A percentile compares a stretch with the other conserved stretches of the same genome.
These are phyloP conservation scores for Amazona vittata DNA, from an alignment of 2,113 vertebrate species.

Conservation along the genomic window DNA sequence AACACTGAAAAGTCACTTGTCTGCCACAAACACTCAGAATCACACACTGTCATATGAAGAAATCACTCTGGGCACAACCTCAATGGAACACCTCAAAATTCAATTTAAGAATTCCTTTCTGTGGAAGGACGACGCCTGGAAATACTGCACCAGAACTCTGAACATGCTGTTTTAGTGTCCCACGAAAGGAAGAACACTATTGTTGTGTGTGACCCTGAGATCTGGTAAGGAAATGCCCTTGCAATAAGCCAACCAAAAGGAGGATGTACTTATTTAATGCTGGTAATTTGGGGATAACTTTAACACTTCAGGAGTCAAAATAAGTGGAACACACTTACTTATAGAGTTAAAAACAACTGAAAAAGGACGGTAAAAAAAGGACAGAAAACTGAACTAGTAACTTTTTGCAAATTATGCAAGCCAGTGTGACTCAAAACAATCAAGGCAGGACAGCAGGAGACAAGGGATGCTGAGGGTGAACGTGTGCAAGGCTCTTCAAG, in stretches of 20 bases:
- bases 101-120: not conserved
- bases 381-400: not conserved
- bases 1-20: not conserved
- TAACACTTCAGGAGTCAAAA: not conserved
- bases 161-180: not conserved
- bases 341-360: not conserved
- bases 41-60: not conserved
- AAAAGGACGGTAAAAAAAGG: not conserved
- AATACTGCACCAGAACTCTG: not conserved
- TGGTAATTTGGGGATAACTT: not conserved
- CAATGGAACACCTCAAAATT: not conserved
- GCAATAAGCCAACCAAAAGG: not conserved
- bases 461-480: not conserved
- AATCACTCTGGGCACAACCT: not conserved
- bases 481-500: not conserved
- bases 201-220: not conserved
- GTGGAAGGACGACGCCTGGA: not conserved
- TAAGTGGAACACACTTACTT: not conserved
- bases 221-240: not conserved
- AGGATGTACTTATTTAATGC: not conserved
- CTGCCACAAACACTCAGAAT: not conserved
- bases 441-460: not conserved
- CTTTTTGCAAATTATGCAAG: not conserved
- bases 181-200: not conserved
- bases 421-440: not conserved